phyloP scores from a whole-genome alignment of 1,140 invertebrate species.

The Sweltsa coloradensis region DNA sequence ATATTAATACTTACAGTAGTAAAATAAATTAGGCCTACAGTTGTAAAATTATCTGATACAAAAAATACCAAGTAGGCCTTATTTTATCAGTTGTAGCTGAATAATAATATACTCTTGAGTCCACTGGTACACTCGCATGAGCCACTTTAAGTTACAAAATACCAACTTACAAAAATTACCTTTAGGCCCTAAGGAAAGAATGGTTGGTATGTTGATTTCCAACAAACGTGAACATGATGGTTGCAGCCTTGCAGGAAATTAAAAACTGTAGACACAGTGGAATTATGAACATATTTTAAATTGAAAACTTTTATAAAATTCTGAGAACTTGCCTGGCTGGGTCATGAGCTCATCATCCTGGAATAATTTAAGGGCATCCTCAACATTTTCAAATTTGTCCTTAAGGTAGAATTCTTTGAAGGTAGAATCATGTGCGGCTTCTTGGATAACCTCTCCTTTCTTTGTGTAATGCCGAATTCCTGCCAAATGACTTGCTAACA shows the following conservation, averaged over 20 bases:
- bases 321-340: constrained; percentile 38
- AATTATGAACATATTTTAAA: background rate
- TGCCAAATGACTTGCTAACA: constrained; percentile 37
- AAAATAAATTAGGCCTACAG: no score
- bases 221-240: no score
- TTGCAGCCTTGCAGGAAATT: background rate
- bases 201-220: no score
- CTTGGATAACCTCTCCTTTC: constrained; percentile 13
- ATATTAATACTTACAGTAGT: no score
- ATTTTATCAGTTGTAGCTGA: no score
- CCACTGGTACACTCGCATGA: no score
- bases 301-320: background rate
- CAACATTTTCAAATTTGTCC: constrained; percentile 30
- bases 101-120: no score
- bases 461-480: constrained; percentile 43
- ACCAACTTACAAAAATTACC: no score
- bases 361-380: constrained; percentile 41
- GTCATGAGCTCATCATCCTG: constrained; percentile 42
- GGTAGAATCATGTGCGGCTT: constrained; percentile 17
- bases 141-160: no score
- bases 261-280: background rate
- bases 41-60: no score
- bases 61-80: no score
- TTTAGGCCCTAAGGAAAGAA: no score
- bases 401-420: constrained; percentile 30